Evolutionary conservation across 2,113 vertebrate species (phyloP).

Genomic region (Osmerus mordax): DNA sequence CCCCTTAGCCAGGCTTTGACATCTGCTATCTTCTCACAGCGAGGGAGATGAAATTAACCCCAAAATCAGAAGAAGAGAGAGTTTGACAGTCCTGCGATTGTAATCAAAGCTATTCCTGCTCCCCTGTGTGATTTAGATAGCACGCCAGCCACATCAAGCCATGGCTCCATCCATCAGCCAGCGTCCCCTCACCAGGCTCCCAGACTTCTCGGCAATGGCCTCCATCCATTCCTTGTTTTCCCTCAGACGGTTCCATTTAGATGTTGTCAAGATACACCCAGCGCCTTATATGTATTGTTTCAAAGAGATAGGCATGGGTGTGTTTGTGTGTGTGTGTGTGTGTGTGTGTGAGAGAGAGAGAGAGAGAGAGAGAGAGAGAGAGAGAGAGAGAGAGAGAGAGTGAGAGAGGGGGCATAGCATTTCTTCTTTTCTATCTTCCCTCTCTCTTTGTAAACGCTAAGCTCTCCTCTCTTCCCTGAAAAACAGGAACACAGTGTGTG

Average conservation of each 20-base stretch:
- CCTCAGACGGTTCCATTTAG: slow-evolving; percentile 73
- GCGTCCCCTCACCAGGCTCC: slow-evolving; percentile 39
- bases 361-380: too few species aligned
- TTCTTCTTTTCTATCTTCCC: too few species aligned
- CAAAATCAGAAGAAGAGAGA: neutral
- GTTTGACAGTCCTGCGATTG: slow-evolving; percentile 47
- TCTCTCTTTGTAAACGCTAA: too few species aligned
- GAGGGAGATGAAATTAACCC: too few species aligned
- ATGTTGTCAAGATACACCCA: slow-evolving; percentile 76
- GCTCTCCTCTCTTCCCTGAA: too few species aligned
- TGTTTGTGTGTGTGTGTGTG: too few species aligned
- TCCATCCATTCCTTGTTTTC: slow-evolving; percentile 52
- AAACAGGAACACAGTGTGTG: neutral
- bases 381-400: too few species aligned
- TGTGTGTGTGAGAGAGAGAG: too few species aligned
- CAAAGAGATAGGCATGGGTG: slow-evolving; percentile 39
- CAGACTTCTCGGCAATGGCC: slow-evolving; percentile 33
- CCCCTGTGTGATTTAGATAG: slow-evolving; percentile 55
- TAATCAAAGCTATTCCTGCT: slow-evolving; percentile 47
- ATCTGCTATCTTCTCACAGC: too few species aligned
- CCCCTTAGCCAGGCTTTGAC: too few species aligned
- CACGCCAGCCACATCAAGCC: slow-evolving; percentile 43
- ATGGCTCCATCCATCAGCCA: slow-evolving; percentile 53
- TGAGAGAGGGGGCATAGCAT: too few species aligned
- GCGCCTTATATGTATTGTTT: slow-evolving; percentile 63